These are phyloP conservation scores for Myiotriccus ornatus DNA, from an alignment of 2,797 vertebrate species.

Conservation along the genomic window DNA sequence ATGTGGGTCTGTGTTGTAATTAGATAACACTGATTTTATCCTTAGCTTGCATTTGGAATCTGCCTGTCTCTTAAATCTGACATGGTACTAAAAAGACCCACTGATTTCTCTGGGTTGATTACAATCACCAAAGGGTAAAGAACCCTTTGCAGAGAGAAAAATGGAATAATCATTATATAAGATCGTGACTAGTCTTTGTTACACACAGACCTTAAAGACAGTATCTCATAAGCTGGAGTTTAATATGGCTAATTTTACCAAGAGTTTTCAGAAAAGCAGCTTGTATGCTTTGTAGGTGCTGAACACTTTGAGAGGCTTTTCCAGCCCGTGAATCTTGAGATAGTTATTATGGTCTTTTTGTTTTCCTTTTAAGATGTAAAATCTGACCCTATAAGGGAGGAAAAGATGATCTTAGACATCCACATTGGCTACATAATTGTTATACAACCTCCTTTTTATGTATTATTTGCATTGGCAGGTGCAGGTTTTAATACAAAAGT, in stretches of 20 bases:
- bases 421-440: not conserved
- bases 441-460: not conserved
- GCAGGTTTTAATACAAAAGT: not conserved
- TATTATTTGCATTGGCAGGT: not conserved
- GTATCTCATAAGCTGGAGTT: not conserved
- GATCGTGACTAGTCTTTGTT: not conserved
- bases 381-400: not conserved
- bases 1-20: not conserved
- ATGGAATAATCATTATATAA: not conserved
- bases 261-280: not conserved
- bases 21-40: not conserved
- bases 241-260: not conserved
- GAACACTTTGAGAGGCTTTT: not conserved
- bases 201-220: not conserved
- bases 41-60: not conserved
- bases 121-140: not conserved
- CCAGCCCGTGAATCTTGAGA: not conserved
- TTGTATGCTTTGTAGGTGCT: not conserved
- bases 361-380: not conserved
- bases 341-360: not conserved
- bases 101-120: not conserved
- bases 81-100: not conserved
- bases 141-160: not conserved
- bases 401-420: not conserved
- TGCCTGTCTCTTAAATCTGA: not conserved